Conservation (phyloP, 2,797 vertebrate species). For the Leucoraja ocellata region DNA sequence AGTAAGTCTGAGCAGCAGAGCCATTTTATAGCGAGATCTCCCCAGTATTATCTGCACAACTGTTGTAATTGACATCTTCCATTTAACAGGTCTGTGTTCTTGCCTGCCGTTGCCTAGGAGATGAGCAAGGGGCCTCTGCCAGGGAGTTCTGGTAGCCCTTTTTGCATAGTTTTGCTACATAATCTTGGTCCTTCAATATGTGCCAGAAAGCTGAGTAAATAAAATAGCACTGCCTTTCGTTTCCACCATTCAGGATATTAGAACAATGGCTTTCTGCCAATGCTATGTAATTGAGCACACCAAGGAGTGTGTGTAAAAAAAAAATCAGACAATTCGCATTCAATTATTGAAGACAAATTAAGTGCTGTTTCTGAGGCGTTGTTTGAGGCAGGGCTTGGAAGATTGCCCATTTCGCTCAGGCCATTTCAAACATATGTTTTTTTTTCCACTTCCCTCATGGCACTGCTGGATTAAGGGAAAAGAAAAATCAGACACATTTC, state of each 20-base stretch:
- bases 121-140: slow-evolving; percentile 59
- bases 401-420: neutral
- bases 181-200: slow-evolving; percentile 29
- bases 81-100: slow-evolving; percentile 76
- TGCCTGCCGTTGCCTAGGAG: slow-evolving; percentile 73
- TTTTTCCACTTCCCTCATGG: slow-evolving; percentile 12
- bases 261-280: neutral
- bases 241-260: neutral
- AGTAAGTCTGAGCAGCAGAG: neutral
- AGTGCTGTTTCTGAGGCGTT: slow-evolving; percentile 7
- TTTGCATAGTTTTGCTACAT: slow-evolving; percentile 57
- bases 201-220: slow-evolving; percentile 27
- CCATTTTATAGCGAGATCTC: slow-evolving; percentile 13
- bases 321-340: slow-evolving; percentile 4
- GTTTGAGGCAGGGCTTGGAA: slow-evolving; percentile 11
- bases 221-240: slow-evolving; percentile 7
- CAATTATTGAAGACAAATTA: slow-evolving; percentile 31
- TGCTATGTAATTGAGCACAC: neutral
- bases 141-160: slow-evolving; percentile 60
- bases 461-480: neutral
- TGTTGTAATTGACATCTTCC: slow-evolving; percentile 89
- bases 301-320: neutral
- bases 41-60: slow-evolving; percentile 53
- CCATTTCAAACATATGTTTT: slow-evolving; percentile 32
- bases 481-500: neutral